Conservation (phyloP, 2,888 invertebrate species). For the Archips xylosteana region DNA sequence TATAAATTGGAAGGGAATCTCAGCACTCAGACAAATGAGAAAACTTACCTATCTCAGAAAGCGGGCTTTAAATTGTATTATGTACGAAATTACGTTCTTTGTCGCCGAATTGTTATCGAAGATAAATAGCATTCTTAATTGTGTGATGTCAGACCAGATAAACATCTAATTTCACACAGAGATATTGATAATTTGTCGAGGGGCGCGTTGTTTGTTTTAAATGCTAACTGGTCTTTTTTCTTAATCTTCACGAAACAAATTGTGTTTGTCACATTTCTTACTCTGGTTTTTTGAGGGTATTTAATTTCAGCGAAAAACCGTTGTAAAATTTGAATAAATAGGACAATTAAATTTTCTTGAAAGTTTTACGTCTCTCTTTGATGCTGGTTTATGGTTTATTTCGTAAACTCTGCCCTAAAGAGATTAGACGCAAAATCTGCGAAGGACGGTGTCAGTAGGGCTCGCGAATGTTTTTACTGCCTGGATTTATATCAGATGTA, state of each 20-base stretch:
- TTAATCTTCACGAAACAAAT: constrained; percentile 34
- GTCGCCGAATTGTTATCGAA: constrained; percentile 36
- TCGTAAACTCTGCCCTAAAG: constrained; percentile 38
- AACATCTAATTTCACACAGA: constrained; percentile 38
- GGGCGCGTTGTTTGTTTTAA: constrained; percentile 18
- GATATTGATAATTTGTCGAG: constrained; percentile 35
- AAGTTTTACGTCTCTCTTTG: constrained; percentile 35
- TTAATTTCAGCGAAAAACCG: constrained; percentile 29
- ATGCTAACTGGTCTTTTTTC: constrained; percentile 26
- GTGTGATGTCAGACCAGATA: constrained; percentile 34
- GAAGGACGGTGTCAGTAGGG: constrained; percentile 31
- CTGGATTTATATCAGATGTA: constrained; percentile 37
- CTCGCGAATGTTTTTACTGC: constrained; percentile 37
- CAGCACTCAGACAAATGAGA: constrained; percentile 49
- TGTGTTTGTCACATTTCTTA: constrained; percentile 28
- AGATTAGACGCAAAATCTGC: constrained; percentile 40
- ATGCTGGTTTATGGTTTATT: constrained; percentile 35
- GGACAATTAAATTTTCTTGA: constrained; percentile 37
- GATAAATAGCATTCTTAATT: constrained; percentile 41
- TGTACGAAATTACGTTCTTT: constrained; percentile 47
- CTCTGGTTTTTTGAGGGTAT: constrained; percentile 25
- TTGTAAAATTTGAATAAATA: constrained; percentile 34
- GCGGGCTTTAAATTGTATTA: constrained; percentile 46
- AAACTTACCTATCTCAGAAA: constrained; percentile 46
- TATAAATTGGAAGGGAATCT: constrained; percentile 48